A percentile compares a stretch with the other conserved stretches of the same genome.
phyloP scores from a whole-genome alignment of 2,797 vertebrate species.

The Pristis pectinata region DNA sequence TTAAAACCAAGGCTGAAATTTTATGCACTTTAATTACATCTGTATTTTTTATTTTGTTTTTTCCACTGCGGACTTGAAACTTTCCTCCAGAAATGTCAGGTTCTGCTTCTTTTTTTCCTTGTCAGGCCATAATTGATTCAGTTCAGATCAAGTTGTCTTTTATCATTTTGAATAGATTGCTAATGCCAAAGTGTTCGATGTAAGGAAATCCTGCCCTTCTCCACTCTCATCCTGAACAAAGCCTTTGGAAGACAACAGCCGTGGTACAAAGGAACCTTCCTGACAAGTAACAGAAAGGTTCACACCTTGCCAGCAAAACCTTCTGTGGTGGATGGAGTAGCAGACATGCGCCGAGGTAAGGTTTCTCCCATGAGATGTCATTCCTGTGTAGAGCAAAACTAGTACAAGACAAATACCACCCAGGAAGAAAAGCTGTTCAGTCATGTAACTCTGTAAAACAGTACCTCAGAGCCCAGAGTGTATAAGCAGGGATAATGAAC shows the following conservation, averaged over 20 bases:
- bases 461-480: constrained; percentile 33
- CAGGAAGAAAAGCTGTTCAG: constrained; percentile 22
- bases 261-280: neutral
- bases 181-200: neutral
- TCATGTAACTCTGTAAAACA: constrained; percentile 38
- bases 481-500: constrained; percentile 41
- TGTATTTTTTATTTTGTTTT: neutral
- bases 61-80: neutral
- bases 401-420: constrained; percentile 40
- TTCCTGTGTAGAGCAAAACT: constrained; percentile 39
- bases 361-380: constrained; percentile 27
- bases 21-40: neutral
- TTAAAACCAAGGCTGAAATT: neutral
- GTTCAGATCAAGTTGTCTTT: neutral
- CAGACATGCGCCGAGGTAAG: constrained; percentile 3
- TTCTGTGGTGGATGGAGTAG: neutral
- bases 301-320: too few species aligned
- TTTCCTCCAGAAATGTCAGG: neutral
- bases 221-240: neutral
- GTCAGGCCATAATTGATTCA: neutral
- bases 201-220: neutral
- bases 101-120: neutral
- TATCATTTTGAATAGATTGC: neutral
- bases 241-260: neutral
- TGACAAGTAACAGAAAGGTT: neutral